Evolutionary conservation across 2,113 vertebrate genomes (phyloP), one percentile per base, ranked within the genome.

Genomic region (Poeciliopsis turrubarensis): DNA sequence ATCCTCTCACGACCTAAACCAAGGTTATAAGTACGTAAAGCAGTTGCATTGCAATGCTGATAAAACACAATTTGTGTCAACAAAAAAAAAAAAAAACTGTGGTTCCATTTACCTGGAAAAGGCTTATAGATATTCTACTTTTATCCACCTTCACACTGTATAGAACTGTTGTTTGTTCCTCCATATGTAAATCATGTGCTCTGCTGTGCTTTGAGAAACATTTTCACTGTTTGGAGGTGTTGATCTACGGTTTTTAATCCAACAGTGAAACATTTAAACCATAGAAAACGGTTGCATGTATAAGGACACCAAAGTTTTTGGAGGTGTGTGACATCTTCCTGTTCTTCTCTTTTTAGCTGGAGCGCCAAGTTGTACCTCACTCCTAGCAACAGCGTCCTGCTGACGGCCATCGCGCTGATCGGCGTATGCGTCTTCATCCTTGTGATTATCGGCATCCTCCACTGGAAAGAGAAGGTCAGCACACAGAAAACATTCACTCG

Each of bases 391-490:
- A 98, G 97, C 10, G 97, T 99, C 32, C 84, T 99, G 47, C 95
- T 99, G 82, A 99, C 98, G 3, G 98, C 97, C 65, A 96, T 99
- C 39, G 97, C 97, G 0, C 95, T 99, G 84, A 97, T 98, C 76
- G 97, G 98, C 10, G 97, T 99, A 75, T 99, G 98, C 0, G 92
- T 98, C 82, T 97, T 98, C 91, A 99, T 99, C 92, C 94, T 99
- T 79, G 95, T 96, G 84, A 97, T 99, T 90, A 99, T 99, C 72
- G 97, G 97, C 75, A 95, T 98, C 90, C 94, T 99, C 86, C 98
- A 99, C 91, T 99, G 98, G 98, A 95, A 98, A 85, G 98, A 99
- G 93, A 99, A 99, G 98, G 98, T 99, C 90, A 94, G 95, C 54
- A 81, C 74, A 39, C 75, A 77, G 70, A 65, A 37, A 70, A 63